Evolutionary conservation across 2,797 vertebrate species (phyloP).

Genomic region (Lithobates pipiens): DNA sequence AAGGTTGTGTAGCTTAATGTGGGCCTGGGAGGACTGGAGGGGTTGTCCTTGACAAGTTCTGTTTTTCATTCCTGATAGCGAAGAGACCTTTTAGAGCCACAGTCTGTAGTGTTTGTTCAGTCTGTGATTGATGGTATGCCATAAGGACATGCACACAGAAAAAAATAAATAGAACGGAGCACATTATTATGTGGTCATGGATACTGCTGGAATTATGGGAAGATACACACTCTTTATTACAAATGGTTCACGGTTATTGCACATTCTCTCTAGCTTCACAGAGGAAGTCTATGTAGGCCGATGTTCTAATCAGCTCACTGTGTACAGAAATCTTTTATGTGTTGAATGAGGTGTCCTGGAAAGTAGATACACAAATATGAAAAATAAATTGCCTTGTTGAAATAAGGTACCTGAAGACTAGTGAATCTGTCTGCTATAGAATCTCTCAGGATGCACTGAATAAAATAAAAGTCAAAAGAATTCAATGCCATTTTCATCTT

Average conservation of each 20-base stretch:
- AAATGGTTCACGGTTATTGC: background rate
- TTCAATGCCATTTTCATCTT: too few species aligned
- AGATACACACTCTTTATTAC: background rate
- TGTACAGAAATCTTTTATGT: background rate
- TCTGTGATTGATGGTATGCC: slow-evolving; percentile 16
- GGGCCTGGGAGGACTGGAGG: slow-evolving; percentile 11
- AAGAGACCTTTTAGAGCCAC: slow-evolving; percentile 11
- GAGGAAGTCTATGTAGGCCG: background rate
- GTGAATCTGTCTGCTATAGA: too few species aligned
- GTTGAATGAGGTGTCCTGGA: background rate
- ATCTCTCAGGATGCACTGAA: too few species aligned
- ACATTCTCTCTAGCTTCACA: background rate
- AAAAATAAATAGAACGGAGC: slow-evolving; percentile 1
- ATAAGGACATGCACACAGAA: background rate
- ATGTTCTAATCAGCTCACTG: background rate
- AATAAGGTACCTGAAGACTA: too few species aligned
- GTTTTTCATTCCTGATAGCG: slow-evolving; percentile 23
- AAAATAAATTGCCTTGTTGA: too few species aligned
- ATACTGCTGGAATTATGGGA: background rate
- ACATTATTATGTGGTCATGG: slow-evolving; percentile 21
- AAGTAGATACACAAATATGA: background rate
- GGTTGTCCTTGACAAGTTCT: slow-evolving; percentile 21
- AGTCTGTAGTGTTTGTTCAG: slow-evolving; percentile 18
- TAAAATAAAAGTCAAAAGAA: too few species aligned
- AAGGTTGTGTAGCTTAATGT: slow-evolving; percentile 31